Evolutionary conservation across 1,140 invertebrate species (phyloP), one percentile per base, ranked within the genome.

Genomic region (Drosophila funebris): DNA sequence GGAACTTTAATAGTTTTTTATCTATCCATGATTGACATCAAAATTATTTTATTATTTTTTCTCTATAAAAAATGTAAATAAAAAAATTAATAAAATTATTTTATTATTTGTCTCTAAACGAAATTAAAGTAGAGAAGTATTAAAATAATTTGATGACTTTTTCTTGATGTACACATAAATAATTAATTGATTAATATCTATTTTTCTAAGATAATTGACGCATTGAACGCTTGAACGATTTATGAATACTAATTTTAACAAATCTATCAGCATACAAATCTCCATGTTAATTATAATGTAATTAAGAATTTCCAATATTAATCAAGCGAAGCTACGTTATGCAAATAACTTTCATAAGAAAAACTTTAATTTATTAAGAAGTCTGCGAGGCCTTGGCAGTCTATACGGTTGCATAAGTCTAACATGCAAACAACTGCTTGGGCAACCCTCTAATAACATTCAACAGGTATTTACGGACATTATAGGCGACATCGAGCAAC

Each of bases 401-500:
- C 1, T 2, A 1, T 22, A 2, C 22, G 2, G 2, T 4, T 22
- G 22, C 1, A 2, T 4, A 33, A 33, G 3, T 33, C 11, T 9
- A 11, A 11, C 31, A 11, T 33, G 4, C 11, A 33, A 33, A 3
- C 9, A 39, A 50, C 60, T 41, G 9, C 4, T 63, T 53, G 16
- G 14, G 6, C 33, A 63, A 63, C 60, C 44, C 44, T 31, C 29
- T 6, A 3, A 3, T 3, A 11, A 11, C 0, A 33, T 33, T 33
- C 9, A 33, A 11, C 31, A 22, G 22, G 4, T 22, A 22, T 22
- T 16, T 16, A 16, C 8, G 13, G 4, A 41, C 37, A n/a, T n/a
- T n/a, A n/a, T n/a, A n/a, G n/a, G n/a, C n/a, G n/a, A n/a, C n/a
- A 41, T 41, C 7, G 2, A 41, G 13, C 13, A 60, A 36, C 79